These are phyloP conservation scores for Sakesphorus luctuosus DNA, from an alignment of 2,113 vertebrate species.

Conservation along the genomic window DNA sequence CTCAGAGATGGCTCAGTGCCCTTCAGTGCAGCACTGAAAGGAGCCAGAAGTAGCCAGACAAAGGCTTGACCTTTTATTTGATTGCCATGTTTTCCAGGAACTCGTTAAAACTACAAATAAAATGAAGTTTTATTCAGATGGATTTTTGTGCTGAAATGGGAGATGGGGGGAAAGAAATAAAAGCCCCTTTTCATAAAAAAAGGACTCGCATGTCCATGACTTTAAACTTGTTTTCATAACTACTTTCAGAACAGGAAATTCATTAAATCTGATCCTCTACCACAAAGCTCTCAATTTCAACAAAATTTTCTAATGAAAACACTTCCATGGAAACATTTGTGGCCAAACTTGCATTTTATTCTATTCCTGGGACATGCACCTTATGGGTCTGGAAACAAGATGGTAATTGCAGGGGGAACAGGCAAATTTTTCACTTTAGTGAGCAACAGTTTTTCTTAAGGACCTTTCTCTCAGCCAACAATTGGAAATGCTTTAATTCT, in stretches of 20 bases:
- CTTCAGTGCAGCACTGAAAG: neutral
- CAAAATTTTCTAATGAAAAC: neutral
- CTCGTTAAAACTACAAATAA: neutral
- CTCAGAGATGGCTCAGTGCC: neutral
- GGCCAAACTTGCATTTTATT: neutral
- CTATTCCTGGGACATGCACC: neutral
- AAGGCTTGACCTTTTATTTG: neutral
- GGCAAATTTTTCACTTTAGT: neutral
- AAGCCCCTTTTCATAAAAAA: neutral
- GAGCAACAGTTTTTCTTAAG: neutral
- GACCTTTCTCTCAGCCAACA: neutral
- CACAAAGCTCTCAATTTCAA: neutral
- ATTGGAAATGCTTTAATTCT: neutral
- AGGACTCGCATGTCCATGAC: neutral
- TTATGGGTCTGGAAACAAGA: neutral
- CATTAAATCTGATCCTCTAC: neutral
- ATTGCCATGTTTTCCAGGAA: neutral
- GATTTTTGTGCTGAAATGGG: neutral
- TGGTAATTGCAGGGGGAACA: neutral
- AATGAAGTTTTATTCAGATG: neutral
- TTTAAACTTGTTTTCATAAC: neutral
- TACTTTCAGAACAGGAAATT: constrained; percentile 5
- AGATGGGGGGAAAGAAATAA: too few species aligned
- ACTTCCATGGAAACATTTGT: neutral
- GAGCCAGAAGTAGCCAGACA: neutral